phyloP scores from a whole-genome alignment of 2,888 invertebrate genomes.

The Mimas tiliae region DNA sequence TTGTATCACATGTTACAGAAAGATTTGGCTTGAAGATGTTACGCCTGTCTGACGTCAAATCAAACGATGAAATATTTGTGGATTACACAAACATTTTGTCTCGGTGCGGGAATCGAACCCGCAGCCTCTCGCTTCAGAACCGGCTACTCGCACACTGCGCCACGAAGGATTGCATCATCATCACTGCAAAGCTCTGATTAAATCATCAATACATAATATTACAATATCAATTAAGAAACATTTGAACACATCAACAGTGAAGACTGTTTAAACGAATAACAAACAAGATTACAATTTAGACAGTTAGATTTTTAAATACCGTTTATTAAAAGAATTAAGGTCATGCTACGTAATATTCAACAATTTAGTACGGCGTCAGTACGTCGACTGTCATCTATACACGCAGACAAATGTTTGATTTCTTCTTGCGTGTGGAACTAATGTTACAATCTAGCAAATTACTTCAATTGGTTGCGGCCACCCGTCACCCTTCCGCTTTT shows the following conservation, averaged over 20 bases:
- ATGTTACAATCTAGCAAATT: constrained; percentile 46
- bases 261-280: constrained; percentile 7
- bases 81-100: no score
- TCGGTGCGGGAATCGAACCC: no score
- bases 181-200: no score
- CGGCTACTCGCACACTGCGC: no score
- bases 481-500: constrained; percentile 60
- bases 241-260: no score
- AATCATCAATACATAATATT: no score
- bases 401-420: constrained; percentile 46
- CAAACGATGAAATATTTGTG: no score
- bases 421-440: constrained; percentile 53
- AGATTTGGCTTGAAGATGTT: no score
- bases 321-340: constrained; percentile 52
- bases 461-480: constrained; percentile 60
- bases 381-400: constrained; percentile 44
- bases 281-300: constrained; percentile 29
- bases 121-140: no score
- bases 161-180: no score
- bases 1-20: neutral
- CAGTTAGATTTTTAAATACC: constrained; percentile 32
- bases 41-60: no score
- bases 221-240: no score
- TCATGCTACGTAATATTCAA: constrained; percentile 40
- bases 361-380: constrained; percentile 47